Conservation (phyloP, 64 coral and sea anemone genomes). For the Stichodactyla helianthus region DNA sequence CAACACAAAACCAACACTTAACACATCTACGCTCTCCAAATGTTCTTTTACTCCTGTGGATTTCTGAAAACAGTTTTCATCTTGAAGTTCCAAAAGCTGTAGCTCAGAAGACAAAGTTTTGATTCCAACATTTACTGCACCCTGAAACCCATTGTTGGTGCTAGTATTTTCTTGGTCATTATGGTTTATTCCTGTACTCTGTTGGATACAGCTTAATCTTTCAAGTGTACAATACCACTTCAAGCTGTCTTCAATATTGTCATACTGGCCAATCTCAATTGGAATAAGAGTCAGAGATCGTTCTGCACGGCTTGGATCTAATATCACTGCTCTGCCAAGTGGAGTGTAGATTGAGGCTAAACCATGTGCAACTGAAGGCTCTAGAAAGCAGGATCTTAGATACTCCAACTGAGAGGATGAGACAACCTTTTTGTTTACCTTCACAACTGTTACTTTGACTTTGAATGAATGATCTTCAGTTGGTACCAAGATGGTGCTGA, state of each 20-base stretch:
- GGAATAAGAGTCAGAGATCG: slow-evolving; percentile 57
- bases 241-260: slow-evolving; percentile 23
- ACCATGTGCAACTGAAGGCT: slow-evolving; percentile 27
- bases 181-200: neutral
- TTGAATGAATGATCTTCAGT: slow-evolving; percentile 22
- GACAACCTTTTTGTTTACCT: slow-evolving; percentile 10
- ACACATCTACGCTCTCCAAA: neutral
- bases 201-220: slow-evolving; percentile 34
- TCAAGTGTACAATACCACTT: slow-evolving; percentile 60
- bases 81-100: neutral
- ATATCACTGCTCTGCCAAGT: slow-evolving; percentile 35
- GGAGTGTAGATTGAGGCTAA: slow-evolving; percentile 32
- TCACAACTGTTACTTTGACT: slow-evolving; percentile 59
- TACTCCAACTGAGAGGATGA: slow-evolving; percentile 40
- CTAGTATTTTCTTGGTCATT: neutral
- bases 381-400: slow-evolving; percentile 48
- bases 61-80: neutral
- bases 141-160: neutral
- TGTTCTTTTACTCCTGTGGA: neutral
- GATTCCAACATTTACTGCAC: neutral
- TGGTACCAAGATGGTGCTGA: slow-evolving; percentile 58
- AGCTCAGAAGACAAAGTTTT: neutral
- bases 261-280: slow-evolving; percentile 52
- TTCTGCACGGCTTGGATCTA: slow-evolving; percentile 29
- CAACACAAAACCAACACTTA: neutral